These are phyloP conservation scores for Hippocampus guttulatus DNA, from an alignment of 2,113 vertebrate species.

Conservation along the genomic window DNA sequence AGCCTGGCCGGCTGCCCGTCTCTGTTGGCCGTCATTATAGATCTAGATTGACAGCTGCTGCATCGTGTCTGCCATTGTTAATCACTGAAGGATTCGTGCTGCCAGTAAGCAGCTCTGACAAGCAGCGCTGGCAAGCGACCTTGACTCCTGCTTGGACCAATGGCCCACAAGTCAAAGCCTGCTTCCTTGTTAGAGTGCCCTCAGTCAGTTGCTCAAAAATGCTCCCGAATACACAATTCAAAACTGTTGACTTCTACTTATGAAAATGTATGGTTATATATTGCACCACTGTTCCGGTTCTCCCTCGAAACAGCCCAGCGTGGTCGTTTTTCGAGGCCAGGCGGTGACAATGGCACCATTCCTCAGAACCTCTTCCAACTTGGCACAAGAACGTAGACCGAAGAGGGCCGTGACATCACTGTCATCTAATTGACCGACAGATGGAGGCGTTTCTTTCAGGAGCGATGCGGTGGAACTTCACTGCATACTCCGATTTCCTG, in stretches of 20 bases:
- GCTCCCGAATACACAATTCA: conserved; percentile 26
- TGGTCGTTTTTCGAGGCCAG: no score
- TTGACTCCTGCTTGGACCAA: conserved; percentile 53
- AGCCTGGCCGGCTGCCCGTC: conserved; percentile 16
- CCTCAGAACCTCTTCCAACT: no score
- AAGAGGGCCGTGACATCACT: no score
- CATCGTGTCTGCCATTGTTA: conserved; percentile 64
- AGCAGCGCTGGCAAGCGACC: conserved; percentile 57
- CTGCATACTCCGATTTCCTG: no score
- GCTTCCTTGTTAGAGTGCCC: conserved; percentile 43
- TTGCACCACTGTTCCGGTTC: not conserved
- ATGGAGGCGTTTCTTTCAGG: no score
- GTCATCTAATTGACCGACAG: no score
- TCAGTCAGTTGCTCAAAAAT: conserved; percentile 22
- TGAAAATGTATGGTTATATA: not conserved
- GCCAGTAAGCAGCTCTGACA: conserved; percentile 42
- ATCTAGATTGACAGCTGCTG: conserved; percentile 70
- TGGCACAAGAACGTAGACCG: no score
- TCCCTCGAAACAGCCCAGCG: no score
- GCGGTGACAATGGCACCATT: no score
- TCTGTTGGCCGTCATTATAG: conserved; percentile 47
- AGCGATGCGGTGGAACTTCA: no score
- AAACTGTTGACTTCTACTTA: not conserved
- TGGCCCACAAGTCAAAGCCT: conserved; percentile 51
- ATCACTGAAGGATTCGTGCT: conserved; percentile 63